Evolutionary conservation across 1,140 invertebrate genomes (phyloP).

Genomic region (Ceratitis capitata): DNA sequence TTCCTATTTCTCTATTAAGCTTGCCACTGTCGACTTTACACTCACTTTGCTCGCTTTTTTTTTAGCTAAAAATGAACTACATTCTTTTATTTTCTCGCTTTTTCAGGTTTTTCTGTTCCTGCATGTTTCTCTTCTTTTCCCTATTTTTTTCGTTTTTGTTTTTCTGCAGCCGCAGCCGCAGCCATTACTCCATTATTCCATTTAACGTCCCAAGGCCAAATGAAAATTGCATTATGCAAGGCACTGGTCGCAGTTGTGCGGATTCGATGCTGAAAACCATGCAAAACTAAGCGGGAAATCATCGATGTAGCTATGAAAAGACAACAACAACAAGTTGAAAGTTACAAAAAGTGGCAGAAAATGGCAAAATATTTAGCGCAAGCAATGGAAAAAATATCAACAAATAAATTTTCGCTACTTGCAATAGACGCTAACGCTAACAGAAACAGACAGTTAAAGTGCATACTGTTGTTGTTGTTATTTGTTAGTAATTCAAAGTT

Average conservation of each 20-base stretch:
- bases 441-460: neutral
- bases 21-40: neutral
- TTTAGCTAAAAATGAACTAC: neutral
- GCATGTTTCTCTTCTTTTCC: neutral
- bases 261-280: neutral
- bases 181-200: constrained; percentile 19
- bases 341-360: neutral
- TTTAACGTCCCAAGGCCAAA: constrained; percentile 34
- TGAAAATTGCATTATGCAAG: constrained; percentile 18
- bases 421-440: neutral
- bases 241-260: neutral
- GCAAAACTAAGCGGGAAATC: constrained; percentile 12
- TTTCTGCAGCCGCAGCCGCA: neutral
- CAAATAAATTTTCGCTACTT: constrained; percentile 9
- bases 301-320: neutral
- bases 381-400: neutral
- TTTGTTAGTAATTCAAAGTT: neutral
- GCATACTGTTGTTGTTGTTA: neutral
- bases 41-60: neutral
- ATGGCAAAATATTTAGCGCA: neutral
- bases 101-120: neutral
- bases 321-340: neutral
- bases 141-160: neutral
- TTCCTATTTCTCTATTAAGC: neutral
- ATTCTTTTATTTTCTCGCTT: neutral